These are phyloP conservation scores for Thunnus maccoyii DNA, from an alignment of 2,113 vertebrate genomes.

Conservation along the genomic window DNA sequence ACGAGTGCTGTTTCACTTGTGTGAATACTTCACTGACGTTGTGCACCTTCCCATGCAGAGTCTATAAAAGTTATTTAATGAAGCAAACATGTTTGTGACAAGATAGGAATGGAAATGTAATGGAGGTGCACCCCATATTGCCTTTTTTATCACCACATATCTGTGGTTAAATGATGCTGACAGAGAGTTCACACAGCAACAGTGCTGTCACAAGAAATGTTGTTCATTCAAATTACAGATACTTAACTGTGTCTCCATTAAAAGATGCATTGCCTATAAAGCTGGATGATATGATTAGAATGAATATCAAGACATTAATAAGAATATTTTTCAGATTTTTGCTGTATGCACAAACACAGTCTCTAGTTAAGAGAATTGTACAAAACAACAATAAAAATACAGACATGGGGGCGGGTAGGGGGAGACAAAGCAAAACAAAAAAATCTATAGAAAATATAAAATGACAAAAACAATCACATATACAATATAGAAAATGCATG, in stretches of 20 bases:
- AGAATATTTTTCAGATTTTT: background rate
- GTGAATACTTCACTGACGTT: background rate
- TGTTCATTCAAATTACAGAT: background rate
- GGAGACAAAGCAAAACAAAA: no score
- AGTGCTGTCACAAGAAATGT: background rate
- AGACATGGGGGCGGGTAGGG: no score
- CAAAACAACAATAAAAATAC: no score
- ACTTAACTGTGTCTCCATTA: background rate
- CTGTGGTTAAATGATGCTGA: background rate
- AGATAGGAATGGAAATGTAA: background rate
- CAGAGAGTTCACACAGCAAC: background rate
- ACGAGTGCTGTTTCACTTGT: constrained; percentile 33
- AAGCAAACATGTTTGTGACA: background rate
- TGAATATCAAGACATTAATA: background rate
- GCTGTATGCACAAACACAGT: no score
- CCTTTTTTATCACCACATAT: background rate
- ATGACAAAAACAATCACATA: no score
- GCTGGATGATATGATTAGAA: background rate
- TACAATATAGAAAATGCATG: background rate
- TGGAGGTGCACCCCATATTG: background rate
- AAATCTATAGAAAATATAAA: no score
- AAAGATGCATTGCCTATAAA: background rate
- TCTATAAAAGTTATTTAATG: background rate
- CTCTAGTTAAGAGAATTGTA: no score
- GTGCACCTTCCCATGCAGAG: background rate